Evolutionary conservation across 2,888 invertebrate species (phyloP), one percentile per base, ranked within the genome.

Genomic region (Chymomyza amoena): DNA sequence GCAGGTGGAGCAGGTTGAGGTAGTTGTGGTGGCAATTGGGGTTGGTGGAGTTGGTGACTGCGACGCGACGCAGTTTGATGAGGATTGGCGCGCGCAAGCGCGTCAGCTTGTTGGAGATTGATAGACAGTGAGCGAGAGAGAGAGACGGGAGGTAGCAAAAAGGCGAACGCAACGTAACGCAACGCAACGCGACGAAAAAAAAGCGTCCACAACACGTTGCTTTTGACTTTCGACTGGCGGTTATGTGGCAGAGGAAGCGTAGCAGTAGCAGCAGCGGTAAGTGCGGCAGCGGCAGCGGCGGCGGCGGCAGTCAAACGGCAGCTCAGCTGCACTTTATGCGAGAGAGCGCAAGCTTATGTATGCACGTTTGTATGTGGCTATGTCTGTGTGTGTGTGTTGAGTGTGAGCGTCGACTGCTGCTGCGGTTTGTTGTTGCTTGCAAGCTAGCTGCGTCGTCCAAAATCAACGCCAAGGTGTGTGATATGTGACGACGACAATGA

Each of bases 261-360:
- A 80, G 79, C 76, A 75, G 80, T 75, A 79, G 77, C 72, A 70
- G 68, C 81, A 75, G 87, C 84, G 85, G 84, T 87, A 87, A 78
- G 83, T 83, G 76, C 81, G 77, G 71, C 80, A 71, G 70, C 72
- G 71, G 68, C 57, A 32, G 50, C 45, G 16, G 25, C 25, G 25
- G 39, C 15, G 28, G 39, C 79, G 69, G 67, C 84, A 74, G 68
- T 81, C 81, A 78, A 78, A 84, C 88, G 88, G 88, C 88, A 88
- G 84, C 88, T 84, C 80, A 84, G 89, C 84, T 84, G 84, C 84
- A 84, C 88, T 84, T 84, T 87, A 88, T 87, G 88, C 74, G 87
- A 86, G 84, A 78, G 83, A 74, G 79, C 20, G 54, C 16, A 54
- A 54, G 54, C 54, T 16, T 16, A 54, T 20, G 54, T 16, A 6